Evolutionary conservation across 2,888 invertebrate species (phyloP), one percentile per base, ranked within the genome.

Genomic region (Metalampra italica): DNA sequence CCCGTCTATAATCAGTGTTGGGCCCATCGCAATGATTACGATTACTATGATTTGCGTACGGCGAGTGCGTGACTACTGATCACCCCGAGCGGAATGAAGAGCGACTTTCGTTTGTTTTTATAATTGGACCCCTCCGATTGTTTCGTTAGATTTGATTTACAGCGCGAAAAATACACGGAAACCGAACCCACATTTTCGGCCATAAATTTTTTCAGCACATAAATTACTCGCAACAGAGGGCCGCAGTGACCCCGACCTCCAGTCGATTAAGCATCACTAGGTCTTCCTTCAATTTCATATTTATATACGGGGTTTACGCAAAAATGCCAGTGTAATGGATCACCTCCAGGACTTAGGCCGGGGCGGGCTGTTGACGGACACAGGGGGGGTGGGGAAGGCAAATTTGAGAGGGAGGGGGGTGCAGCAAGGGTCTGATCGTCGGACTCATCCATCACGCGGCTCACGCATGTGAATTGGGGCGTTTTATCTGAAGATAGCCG

Each of bases 271-370:
- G 75, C 87, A 87, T 86, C 84, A 80, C 78, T 77, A 78, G 82
- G 77, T 85, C 85, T 86, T 86, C 86, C 85, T 84, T 85, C 86
- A 88, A 88, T 85, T 88, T 89, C 88, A 89, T 89, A 88, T 89
- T 89, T 89, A 88, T 89, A 88, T 85, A 86, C 87, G 87, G 75
- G 86, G 88, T 85, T 89, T 89, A 88, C 86, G 87, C 85, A 89
- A 89, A 89, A 88, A 89, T 83, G 84, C 80, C 83, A 76, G 81
- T 73, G 84, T 88, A 89, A 89, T 89, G 87, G 88, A 88, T 89
- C 87, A 88, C 88, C 88, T 84, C 85, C 68, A 81, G 85, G 84
- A 78, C 83, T 85, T 81, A 81, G 82, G 78, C 74, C 71, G 45
- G 37, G 39, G 32, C 68, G 65, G 46, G 68, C 67, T 56, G 63